A percentile compares a stretch with the other conserved stretches of the same genome.
phyloP scores from a whole-genome alignment of 2,113 vertebrate species.

The Oxygymnocypris stewartii region DNA sequence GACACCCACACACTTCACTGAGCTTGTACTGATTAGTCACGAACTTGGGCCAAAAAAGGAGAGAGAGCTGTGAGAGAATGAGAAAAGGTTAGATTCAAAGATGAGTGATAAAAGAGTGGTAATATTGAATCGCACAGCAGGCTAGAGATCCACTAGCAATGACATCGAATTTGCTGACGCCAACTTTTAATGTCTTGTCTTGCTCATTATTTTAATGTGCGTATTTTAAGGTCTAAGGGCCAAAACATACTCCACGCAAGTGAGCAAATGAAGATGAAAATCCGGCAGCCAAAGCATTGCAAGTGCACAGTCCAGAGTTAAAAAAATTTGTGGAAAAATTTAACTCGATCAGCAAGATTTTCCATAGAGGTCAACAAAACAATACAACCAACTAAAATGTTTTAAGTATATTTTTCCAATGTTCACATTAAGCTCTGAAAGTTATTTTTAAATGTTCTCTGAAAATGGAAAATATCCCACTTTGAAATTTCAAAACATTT shows the following conservation, averaged over 20 bases:
- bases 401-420: too few species aligned
- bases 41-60: constrained; percentile 19
- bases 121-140: neutral
- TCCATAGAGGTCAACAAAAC: neutral
- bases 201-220: neutral
- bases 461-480: too few species aligned
- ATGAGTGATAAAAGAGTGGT: constrained; percentile 2
- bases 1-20: constrained; percentile 64
- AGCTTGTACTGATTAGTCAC: constrained; percentile 65
- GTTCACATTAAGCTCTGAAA: too few species aligned
- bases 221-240: constrained; percentile 1
- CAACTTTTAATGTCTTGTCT: neutral
- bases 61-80: constrained; percentile 28
- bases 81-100: constrained; percentile 29
- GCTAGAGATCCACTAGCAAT: constrained; percentile 6
- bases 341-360: neutral
- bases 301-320: neutral
- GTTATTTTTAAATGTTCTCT: too few species aligned
- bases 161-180: neutral
- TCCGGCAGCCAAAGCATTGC: neutral
- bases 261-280: neutral
- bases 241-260: neutral
- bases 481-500: too few species aligned
- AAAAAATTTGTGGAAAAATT: too few species aligned
- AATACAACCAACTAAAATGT: too few species aligned